Conservation (phyloP, 2,888 invertebrate species). For the Netelia melanura region DNA sequence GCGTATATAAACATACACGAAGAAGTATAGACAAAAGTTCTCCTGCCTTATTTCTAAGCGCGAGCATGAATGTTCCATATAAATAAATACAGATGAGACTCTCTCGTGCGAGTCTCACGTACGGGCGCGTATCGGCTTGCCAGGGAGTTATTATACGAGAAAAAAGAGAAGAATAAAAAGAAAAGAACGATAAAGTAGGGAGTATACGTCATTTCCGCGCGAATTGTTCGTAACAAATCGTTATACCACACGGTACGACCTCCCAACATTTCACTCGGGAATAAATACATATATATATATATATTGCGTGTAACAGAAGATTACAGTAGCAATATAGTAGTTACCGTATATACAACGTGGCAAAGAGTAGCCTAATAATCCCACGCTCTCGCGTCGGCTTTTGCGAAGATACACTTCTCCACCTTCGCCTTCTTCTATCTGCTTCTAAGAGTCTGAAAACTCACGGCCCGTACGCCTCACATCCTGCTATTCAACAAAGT, state of each 20-base stretch:
- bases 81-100: constrained; percentile 20
- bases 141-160: constrained; percentile 33
- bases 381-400: constrained; percentile 50
- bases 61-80: constrained; percentile 9
- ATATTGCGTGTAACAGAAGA: neutral
- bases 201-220: constrained; percentile 39
- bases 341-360: constrained; percentile 30
- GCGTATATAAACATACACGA: neutral
- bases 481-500: constrained; percentile 83
- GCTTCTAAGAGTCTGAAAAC: constrained; percentile 58
- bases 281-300: constrained; percentile 27
- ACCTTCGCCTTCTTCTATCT: constrained; percentile 27
- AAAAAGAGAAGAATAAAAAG: constrained; percentile 9
- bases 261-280: constrained; percentile 7
- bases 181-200: constrained; percentile 16
- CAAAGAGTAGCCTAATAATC: constrained; percentile 58
- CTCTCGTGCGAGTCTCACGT: constrained; percentile 5
- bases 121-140: constrained; percentile 10
- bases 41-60: constrained; percentile 7
- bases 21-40: neutral
- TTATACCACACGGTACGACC: constrained; percentile 22
- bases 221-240: constrained; percentile 41
- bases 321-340: constrained; percentile 13
- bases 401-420: constrained; percentile 22
- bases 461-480: constrained; percentile 77